Conservation (phyloP, 2,113 vertebrate genomes). For the Origma solitaria region DNA sequence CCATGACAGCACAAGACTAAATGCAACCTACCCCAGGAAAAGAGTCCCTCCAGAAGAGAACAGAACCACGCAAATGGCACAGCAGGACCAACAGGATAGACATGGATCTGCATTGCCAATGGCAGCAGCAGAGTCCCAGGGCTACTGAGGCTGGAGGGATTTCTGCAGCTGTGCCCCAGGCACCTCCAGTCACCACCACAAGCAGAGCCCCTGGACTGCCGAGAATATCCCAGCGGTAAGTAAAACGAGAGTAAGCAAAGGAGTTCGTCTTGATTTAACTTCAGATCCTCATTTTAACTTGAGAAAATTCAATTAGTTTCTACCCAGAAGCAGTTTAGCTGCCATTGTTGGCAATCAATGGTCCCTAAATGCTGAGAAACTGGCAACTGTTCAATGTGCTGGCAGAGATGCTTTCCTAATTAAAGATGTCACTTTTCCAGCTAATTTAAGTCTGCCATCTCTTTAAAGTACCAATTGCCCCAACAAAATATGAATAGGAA, state of each 20-base stretch:
- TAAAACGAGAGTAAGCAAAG: slow-evolving; percentile 27
- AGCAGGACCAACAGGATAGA: not conserved
- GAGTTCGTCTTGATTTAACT: slow-evolving; percentile 33
- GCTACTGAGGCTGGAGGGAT: not conserved
- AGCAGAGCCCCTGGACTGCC: not conserved
- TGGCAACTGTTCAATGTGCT: slow-evolving; percentile 62
- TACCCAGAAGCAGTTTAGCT: slow-evolving; percentile 59
- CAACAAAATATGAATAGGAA: slow-evolving; percentile 66
- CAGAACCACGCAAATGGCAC: accelerated
- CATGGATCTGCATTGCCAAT: not conserved
- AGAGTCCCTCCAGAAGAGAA: not conserved
- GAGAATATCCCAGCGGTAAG: not conserved
- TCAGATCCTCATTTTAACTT: slow-evolving; percentile 30
- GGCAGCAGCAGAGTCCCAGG: not conserved
- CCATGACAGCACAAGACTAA: not conserved
- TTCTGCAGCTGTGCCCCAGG: not conserved
- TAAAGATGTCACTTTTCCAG: slow-evolving; percentile 69
- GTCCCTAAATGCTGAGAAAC: slow-evolving; percentile 65
- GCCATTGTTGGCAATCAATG: slow-evolving; percentile 64
- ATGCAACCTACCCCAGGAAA: not conserved
- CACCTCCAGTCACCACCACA: not conserved
- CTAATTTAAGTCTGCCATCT: slow-evolving; percentile 63
- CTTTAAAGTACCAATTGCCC: slow-evolving; percentile 60
- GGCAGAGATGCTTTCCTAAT: slow-evolving; percentile 67
- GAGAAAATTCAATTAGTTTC: slow-evolving; percentile 69